Conservation (phyloP, 2,888 invertebrate genomes). For the Prosapia bicincta region DNA sequence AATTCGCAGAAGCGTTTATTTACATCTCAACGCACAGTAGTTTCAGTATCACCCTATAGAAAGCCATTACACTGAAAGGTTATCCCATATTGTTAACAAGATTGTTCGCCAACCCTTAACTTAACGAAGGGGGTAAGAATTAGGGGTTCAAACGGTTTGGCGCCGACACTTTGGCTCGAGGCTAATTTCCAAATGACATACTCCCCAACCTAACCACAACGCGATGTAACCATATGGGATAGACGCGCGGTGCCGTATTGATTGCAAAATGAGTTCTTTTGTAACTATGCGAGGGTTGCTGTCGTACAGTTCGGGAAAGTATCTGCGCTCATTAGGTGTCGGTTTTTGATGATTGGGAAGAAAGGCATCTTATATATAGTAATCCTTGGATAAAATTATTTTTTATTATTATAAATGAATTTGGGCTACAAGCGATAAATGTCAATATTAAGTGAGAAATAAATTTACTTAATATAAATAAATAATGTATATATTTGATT, state of each 20-base stretch:
- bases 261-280: not conserved
- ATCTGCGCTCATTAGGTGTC: too few relatives aligned
- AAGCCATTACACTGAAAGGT: not conserved
- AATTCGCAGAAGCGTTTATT: too few relatives aligned
- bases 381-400: too few relatives aligned
- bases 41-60: too few relatives aligned
- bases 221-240: constrained; percentile 12
- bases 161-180: constrained; percentile 15
- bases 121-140: constrained; percentile 17
- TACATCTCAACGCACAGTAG: too few relatives aligned
- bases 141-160: constrained; percentile 24
- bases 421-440: too few relatives aligned
- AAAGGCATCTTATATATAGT: too few relatives aligned
- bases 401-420: too few relatives aligned
- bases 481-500: too few relatives aligned
- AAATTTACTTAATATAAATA: too few relatives aligned
- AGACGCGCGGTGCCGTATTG: not conserved
- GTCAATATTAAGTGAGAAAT: too few relatives aligned
- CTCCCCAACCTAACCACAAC: constrained; percentile 11
- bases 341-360: too few relatives aligned
- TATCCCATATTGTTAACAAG: not conserved
- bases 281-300: not conserved
- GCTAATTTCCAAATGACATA: constrained; percentile 16
- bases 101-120: not conserved
- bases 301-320: not conserved